Base-by-base conservation (phyloP, 2,888 invertebrate genomes). In the Nebria salina region DNA sequence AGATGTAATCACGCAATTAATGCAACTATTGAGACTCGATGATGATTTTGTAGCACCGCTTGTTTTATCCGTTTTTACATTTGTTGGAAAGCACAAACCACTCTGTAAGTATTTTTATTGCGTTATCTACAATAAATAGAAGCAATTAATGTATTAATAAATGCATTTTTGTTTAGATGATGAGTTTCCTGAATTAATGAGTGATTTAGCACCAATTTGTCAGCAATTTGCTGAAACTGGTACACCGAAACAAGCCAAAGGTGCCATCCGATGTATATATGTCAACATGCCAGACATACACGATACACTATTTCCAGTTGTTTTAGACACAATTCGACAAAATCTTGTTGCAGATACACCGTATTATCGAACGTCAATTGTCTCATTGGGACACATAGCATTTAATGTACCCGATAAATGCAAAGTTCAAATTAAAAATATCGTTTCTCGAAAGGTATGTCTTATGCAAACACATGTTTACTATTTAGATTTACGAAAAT, bases 221-320 rank as follows among this genome's bases (percentile, higher is more conserved):
- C 96, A 96, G 87, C 95, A 94, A 77, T 95, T 97, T 87, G 96
- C 97, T 0, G 94, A 96, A 86, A 93, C 93, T 70, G 98, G 98
- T 11, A 96, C 96, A 3, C 95, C 97, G 0, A 98, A 98, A 88
- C 98, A 98, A 89, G 97, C 98, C 6, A 99, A 99, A 89, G 97
- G 98, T 86, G 98, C 98, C 3, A 95, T 99, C 82, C 93, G 97
- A 84, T 98, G 98, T 89, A 93, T 99, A 77, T 96, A 93, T 88
- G 94, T 96, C 73, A 97, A 97, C 89, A 94, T 95, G 90, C 91
- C 91, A 3, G 91, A 91, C 72, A 89, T 93, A 86, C 93, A 93
- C 86, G 95, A 94, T 85, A 92, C 92, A 78, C 93, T 96, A 84
- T 97, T 97, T 89, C 94, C 95, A 1, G 94, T 95, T 85, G 95